Base-by-base conservation (phyloP, 2,888 invertebrate species). In the Eilema sororculum region DNA sequence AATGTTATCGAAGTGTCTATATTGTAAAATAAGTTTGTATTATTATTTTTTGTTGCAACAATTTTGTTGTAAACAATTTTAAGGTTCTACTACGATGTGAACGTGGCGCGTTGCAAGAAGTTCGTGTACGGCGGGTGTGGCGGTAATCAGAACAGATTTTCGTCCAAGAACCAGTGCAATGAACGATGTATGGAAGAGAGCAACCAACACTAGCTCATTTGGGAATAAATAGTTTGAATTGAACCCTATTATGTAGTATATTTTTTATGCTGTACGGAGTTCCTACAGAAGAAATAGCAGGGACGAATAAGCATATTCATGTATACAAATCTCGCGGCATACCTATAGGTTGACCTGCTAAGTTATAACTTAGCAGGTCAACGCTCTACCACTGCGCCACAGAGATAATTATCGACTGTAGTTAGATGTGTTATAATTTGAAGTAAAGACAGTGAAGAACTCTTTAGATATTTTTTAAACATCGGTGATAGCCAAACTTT, bases 41-140 rank as follows among this genome's bases (percentile, higher is more conserved):
- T 10, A 10, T 28, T 12, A 10, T 16, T 12, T 46, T 46, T 24
- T 9, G 28, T n/a, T n/a, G n/a, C n/a, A n/a, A n/a, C n/a, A n/a
- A n/a, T n/a, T n/a, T 59, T 28, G 9, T 6, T 46, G 1, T 52
- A n/a, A 10, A 70, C 24, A 12, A 8, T 67, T 69, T 61, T 4
- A 52, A 87, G 87, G 76, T 91, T 80, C 76, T 92, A 90, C 73
- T 93, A 87, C 77, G 90, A 93, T 59, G 72, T 90, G 3, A 88
- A 89, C 72, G 70, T 71, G 3, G 30, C 68, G 0, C 74, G 71
- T 1, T 93, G 93, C 75, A 87, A 86, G 57, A 71, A 30, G 3
- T 93, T 91, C 77, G 67, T 85, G 2, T 93, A 89, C 71, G 90
- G 92, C 12, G 93, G 93, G 13, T 93, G 93, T 68, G 91, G 90